Evolutionary conservation across 2,797 vertebrate species (phyloP).

Genomic region (Liasis olivaceus): DNA sequence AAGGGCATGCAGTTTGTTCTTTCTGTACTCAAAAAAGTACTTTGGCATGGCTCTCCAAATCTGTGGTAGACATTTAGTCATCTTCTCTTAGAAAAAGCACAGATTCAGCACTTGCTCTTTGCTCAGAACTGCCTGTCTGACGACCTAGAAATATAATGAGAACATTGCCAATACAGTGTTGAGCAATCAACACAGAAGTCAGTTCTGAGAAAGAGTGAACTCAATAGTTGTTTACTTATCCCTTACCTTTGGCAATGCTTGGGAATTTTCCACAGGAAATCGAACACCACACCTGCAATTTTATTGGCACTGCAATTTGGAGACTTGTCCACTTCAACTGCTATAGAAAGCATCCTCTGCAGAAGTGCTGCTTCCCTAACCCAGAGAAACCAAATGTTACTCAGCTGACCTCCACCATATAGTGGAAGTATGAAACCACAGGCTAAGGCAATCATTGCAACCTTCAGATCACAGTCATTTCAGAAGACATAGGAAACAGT

Average conservation of each 20-base stretch:
- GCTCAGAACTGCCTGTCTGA: neutral
- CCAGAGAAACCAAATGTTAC: slow-evolving; percentile 24
- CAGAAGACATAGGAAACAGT: neutral
- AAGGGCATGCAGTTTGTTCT: neutral
- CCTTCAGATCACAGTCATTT: neutral
- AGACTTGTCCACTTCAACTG: slow-evolving; percentile 88
- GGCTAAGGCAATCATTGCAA: neutral
- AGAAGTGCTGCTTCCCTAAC: slow-evolving; percentile 81
- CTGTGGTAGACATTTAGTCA: neutral
- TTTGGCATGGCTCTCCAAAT: neutral
- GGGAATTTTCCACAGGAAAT: slow-evolving; percentile 76
- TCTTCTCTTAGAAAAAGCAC: neutral
- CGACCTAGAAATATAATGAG: neutral
- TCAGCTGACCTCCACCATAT: neutral
- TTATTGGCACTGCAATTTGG: slow-evolving; percentile 85
- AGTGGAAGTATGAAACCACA: neutral
- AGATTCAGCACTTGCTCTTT: neutral
- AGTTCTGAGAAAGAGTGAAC: neutral
- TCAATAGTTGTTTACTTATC: neutral
- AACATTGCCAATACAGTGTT: neutral
- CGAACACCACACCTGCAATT: slow-evolving; percentile 86
- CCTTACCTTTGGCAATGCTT: slow-evolving; percentile 80
- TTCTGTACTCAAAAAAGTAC: neutral
- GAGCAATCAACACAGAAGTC: neutral
- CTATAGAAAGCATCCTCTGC: slow-evolving; percentile 89